Conservation (phyloP, 2,797 vertebrate genomes). For the Sebastes minor region DNA sequence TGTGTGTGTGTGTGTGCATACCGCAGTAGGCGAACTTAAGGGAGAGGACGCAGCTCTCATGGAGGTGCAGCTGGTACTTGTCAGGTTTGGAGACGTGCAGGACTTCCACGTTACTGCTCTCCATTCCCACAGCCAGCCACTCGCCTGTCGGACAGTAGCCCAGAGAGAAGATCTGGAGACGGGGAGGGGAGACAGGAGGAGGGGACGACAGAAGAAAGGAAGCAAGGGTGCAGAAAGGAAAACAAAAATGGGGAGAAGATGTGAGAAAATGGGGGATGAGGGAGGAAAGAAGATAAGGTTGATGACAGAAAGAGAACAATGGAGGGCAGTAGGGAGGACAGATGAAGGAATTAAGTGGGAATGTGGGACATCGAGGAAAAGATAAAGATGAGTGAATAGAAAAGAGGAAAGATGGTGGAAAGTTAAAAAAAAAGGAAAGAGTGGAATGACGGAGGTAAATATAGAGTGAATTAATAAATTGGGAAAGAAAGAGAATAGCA, state of each 20-base stretch:
- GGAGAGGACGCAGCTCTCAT: conserved; percentile 83
- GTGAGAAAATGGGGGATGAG: conserved; percentile 10
- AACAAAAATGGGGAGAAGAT: not conserved
- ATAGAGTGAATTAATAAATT: conserved; percentile 28
- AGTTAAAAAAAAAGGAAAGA: not conserved
- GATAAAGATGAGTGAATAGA: not conserved
- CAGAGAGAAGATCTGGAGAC: conserved; percentile 76
- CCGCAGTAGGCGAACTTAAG: conserved; percentile 82
- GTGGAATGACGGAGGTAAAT: not conserved
- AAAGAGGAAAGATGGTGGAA: not conserved
- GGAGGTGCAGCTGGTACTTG: conserved; percentile 84
- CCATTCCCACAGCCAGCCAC: conserved; percentile 78
- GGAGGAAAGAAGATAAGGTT: conserved; percentile 12
- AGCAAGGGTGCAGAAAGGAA: not conserved
- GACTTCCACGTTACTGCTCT: conserved; percentile 83
- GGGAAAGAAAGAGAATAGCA: not conserved
- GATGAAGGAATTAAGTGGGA: conserved; percentile 4
- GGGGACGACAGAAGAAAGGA: not conserved
- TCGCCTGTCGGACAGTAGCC: conserved; percentile 81
- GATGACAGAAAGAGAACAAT: conserved; percentile 19
- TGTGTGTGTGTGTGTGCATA: conserved; percentile 24
- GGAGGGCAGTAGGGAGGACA: not conserved
- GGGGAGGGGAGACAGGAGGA: not conserved
- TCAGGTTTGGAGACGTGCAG: conserved; percentile 82
- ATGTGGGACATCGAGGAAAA: not conserved